These are phyloP conservation scores for Phrynosoma platyrhinos DNA, from an alignment of 2,113 vertebrate species.

Conservation along the genomic window DNA sequence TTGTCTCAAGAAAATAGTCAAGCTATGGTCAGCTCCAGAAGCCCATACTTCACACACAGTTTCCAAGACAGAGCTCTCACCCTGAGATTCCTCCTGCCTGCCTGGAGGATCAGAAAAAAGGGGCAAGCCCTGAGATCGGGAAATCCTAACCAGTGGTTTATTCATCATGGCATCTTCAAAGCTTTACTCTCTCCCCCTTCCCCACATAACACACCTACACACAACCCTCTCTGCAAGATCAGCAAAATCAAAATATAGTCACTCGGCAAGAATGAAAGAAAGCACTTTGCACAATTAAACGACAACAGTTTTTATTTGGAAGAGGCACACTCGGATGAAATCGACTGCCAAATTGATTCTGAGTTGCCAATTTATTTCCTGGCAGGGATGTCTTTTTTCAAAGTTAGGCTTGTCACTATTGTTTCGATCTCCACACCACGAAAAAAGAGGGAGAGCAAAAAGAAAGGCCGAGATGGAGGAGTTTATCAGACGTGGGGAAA, in stretches of 20 bases:
- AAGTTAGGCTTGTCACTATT: background rate
- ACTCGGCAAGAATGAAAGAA: background rate
- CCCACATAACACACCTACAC: background rate
- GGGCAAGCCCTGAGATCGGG: too few species aligned
- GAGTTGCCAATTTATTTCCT: background rate
- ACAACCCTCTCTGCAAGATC: background rate
- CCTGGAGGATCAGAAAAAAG: too few species aligned
- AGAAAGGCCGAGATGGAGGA: too few species aligned
- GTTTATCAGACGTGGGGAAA: too few species aligned
- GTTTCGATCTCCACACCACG: background rate
- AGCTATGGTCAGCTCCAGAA: too few species aligned
- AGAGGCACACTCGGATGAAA: background rate
- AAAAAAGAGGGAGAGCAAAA: background rate
- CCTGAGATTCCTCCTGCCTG: too few species aligned
- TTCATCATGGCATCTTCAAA: background rate
- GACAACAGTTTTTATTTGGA: background rate
- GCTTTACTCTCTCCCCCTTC: background rate
- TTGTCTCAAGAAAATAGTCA: too few species aligned
- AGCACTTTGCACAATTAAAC: background rate
- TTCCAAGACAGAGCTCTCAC: too few species aligned
- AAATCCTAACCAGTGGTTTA: background rate
- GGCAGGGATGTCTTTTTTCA: background rate
- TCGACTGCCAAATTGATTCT: background rate
- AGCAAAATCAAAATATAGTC: background rate
- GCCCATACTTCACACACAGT: too few species aligned